Evolutionary conservation across 2,888 invertebrate genomes (phyloP).

Genomic region (Phragmatobia fuliginosa): DNA sequence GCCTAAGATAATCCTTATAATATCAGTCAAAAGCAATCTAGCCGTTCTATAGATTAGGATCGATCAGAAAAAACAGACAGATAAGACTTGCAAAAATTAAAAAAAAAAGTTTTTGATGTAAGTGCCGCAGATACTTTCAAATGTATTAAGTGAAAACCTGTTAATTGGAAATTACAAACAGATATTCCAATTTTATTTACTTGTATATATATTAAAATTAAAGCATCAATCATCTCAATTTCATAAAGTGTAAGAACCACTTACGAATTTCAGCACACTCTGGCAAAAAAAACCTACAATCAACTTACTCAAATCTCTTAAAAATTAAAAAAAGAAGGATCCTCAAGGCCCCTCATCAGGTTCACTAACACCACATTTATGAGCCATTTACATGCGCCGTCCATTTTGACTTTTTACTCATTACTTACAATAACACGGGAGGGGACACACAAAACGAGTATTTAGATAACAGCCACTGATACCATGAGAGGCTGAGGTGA

Average conservation of each 20-base stretch:
- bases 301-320: not conserved
- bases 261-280: not conserved
- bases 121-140: too few species aligned
- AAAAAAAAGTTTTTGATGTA: too few species aligned
- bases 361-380: conserved; percentile 45
- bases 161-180: too few species aligned
- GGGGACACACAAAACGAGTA: conserved; percentile 29
- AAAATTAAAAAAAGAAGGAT: conserved; percentile 19
- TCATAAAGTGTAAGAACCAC: not conserved
- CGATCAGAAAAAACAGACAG: too few species aligned
- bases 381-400: conserved; percentile 44
- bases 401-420: conserved; percentile 48
- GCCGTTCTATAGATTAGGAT: too few species aligned
- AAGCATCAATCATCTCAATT: not conserved
- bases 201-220: too few species aligned
- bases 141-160: too few species aligned
- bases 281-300: not conserved
- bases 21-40: too few species aligned
- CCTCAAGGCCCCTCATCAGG: conserved; percentile 37
- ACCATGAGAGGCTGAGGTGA: not conserved
- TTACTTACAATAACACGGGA: conserved; percentile 38
- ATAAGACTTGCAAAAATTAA: too few species aligned
- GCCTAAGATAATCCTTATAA: too few species aligned
- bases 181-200: too few species aligned
- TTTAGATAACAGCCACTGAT: conserved; percentile 17